These are phyloP conservation scores for Urophycis tenuis DNA, from an alignment of 2,797 vertebrate genomes.

Conservation along the genomic window DNA sequence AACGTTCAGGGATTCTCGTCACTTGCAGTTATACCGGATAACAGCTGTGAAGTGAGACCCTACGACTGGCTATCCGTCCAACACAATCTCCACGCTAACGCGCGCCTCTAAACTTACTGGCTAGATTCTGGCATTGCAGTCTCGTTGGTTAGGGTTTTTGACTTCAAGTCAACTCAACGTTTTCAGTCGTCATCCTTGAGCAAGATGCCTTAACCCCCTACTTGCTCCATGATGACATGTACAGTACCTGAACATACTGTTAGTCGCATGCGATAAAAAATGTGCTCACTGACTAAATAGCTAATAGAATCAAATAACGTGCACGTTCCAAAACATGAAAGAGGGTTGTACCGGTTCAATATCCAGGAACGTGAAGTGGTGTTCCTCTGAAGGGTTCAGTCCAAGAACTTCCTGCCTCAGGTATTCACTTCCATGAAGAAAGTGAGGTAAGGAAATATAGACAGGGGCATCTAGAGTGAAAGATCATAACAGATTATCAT, in stretches of 20 bases:
- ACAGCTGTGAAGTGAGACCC: no score
- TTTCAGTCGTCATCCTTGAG: no score
- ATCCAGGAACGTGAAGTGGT: constrained; percentile 83
- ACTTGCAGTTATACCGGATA: neutral
- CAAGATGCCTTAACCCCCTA: no score
- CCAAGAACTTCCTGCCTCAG: constrained; percentile 65
- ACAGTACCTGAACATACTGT: no score
- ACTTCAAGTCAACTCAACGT: no score
- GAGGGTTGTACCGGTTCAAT: constrained; percentile 83
- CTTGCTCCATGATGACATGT: no score
- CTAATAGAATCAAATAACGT: neutral
- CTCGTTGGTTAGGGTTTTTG: no score
- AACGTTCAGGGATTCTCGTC: neutral
- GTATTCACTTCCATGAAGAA: constrained; percentile 74
- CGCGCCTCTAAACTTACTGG: no score
- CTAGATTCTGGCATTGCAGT: no score
- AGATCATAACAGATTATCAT: neutral
- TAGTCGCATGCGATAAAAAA: neutral
- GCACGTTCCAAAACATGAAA: neutral
- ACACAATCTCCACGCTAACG: no score
- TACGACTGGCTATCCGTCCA: neutral
- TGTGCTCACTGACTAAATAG: neutral
- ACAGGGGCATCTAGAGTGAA: constrained; percentile 71
- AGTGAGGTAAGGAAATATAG: constrained; percentile 89
- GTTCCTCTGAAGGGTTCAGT: constrained; percentile 66